Evolutionary conservation across 2,888 invertebrate species (phyloP).

Genomic region (Galerucella nymphaeae): DNA sequence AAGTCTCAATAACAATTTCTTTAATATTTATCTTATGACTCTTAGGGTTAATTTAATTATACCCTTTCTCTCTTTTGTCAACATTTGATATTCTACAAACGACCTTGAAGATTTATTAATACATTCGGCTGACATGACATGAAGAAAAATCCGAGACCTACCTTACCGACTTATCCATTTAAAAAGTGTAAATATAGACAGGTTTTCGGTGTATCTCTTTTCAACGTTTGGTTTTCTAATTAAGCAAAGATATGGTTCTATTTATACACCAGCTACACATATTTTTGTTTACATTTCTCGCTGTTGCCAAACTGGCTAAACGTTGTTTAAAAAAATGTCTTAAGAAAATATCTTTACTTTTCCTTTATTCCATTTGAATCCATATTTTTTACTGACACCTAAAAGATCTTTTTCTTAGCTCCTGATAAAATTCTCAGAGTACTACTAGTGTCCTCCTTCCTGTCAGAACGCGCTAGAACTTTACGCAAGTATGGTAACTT

Average conservation of each 20-base stretch:
- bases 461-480: too few relatives aligned
- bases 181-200: slow-evolving; percentile 41
- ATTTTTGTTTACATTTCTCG: slow-evolving; percentile 29
- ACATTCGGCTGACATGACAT: slow-evolving; percentile 10
- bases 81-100: not conserved
- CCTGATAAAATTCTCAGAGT: too few relatives aligned
- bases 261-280: slow-evolving; percentile 34
- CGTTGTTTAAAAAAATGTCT: not conserved
- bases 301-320: slow-evolving; percentile 14
- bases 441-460: too few relatives aligned
- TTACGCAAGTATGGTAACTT: too few relatives aligned
- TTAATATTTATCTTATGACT: too few relatives aligned
- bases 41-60: too few relatives aligned
- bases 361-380: too few relatives aligned
- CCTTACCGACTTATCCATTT: slow-evolving; percentile 30
- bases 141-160: slow-evolving; percentile 20
- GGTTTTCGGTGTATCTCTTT: slow-evolving; percentile 42
- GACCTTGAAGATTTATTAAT: slow-evolving; percentile 25
- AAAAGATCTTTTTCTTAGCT: too few relatives aligned
- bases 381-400: too few relatives aligned
- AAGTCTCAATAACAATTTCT: too few relatives aligned
- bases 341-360: too few relatives aligned
- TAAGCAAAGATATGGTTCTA: slow-evolving; percentile 37
- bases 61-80: too few relatives aligned
- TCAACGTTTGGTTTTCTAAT: slow-evolving; percentile 46